Conservation (phyloP, 2,797 vertebrate genomes). For the Strix occidentalis region DNA sequence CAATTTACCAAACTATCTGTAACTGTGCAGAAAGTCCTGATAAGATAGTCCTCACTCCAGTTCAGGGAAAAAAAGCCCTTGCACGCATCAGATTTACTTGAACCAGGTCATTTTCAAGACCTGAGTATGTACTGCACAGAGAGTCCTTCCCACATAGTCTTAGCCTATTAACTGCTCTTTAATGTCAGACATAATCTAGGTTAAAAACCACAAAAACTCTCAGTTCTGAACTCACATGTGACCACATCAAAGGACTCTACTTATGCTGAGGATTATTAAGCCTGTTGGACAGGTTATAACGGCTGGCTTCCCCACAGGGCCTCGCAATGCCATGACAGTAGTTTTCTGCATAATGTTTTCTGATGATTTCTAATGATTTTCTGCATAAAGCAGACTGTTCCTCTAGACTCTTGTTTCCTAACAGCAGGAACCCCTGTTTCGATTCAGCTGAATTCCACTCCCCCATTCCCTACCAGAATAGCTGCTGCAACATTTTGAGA, state of each 20-base stretch:
- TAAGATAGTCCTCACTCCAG: background rate
- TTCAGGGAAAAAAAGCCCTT: background rate
- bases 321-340: background rate
- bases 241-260: constrained; percentile 37
- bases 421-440: background rate
- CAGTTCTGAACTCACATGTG: constrained; percentile 2
- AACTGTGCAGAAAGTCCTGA: constrained; percentile 3
- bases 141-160: constrained; percentile 9
- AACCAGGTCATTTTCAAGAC: constrained; percentile 26
- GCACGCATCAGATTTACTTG: background rate
- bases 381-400: background rate
- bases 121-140: background rate
- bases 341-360: background rate
- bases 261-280: background rate
- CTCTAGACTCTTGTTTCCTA: background rate
- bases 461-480: background rate
- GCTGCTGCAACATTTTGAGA: background rate
- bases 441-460: background rate
- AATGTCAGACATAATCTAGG: constrained; percentile 27
- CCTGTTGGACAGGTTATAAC: constrained; percentile 1
- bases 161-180: constrained; percentile 28
- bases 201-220: constrained; percentile 4
- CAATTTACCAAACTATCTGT: constrained; percentile 6
- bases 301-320: background rate
- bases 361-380: background rate